Conservation (phyloP, 2,113 vertebrate species). For the Paraplagusia blochii region DNA sequence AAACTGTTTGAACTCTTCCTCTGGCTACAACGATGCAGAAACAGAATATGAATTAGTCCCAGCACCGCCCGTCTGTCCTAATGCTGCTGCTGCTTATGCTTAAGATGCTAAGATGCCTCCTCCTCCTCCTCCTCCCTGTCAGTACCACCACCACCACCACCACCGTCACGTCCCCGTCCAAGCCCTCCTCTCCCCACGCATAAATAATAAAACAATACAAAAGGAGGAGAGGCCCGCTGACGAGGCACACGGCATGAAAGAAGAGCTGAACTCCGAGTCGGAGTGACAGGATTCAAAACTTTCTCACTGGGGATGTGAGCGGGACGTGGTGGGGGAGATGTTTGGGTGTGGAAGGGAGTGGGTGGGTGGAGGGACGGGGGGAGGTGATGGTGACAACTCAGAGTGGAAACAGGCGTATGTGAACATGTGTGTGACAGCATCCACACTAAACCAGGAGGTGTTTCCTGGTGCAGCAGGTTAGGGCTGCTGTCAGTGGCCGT, state of each 20-base stretch:
- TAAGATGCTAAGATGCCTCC: conserved; percentile 33
- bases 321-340: conserved; percentile 28
- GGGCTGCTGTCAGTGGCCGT: too few relatives aligned
- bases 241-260: conserved; percentile 70
- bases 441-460: too few relatives aligned
- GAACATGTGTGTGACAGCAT: too few relatives aligned
- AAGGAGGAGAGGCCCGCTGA: conserved; percentile 67
- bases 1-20: conserved; percentile 72
- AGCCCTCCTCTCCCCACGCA: conserved; percentile 60
- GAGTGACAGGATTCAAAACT: conserved; percentile 68
- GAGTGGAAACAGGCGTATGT: too few relatives aligned
- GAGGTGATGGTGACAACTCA: too few relatives aligned
- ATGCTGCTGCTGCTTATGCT: conserved; percentile 68
- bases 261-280: conserved; percentile 51
- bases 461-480: too few relatives aligned
- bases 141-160: not conserved
- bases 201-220: conserved; percentile 81
- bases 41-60: conserved; percentile 74
- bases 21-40: conserved; percentile 73
- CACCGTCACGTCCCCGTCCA: not conserved
- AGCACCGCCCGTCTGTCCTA: conserved; percentile 59
- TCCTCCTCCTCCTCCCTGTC: not conserved
- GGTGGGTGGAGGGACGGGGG: too few relatives aligned
- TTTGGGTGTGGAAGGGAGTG: not conserved
- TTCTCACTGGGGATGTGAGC: conserved; percentile 37